Conservation (phyloP, 1,140 invertebrate genomes). For the Thaumatotibia leucotreta region DNA sequence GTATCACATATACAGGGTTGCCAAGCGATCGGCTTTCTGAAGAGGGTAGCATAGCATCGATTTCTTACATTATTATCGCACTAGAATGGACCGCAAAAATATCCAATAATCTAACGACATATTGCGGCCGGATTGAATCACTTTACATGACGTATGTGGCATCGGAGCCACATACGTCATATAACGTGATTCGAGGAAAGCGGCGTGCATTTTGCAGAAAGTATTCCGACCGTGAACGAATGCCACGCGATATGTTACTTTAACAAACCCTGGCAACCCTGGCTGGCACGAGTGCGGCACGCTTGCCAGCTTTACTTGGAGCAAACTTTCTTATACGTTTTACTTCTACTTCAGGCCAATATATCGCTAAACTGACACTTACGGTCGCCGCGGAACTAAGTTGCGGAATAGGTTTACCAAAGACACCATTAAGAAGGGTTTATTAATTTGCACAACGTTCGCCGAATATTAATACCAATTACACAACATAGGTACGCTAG, state of each 20-base stretch:
- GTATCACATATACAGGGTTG: conserved; percentile 16
- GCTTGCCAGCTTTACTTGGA: conserved; percentile 42
- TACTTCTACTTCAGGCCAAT: conserved; percentile 35
- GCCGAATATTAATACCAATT: no score
- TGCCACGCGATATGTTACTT: neutral
- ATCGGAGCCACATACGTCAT: neutral
- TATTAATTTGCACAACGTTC: no score
- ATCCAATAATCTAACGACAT: neutral
- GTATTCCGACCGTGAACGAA: neutral
- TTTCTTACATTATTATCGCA: neutral
- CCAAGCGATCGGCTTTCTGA: neutral
- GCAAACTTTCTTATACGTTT: conserved; percentile 53
- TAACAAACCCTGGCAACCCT: conserved; percentile 4
- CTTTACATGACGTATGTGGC: no score
- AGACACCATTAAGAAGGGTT: neutral
- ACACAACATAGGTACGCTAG: no score
- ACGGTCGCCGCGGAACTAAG: neutral
- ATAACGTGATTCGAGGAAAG: neutral
- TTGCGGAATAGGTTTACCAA: no score
- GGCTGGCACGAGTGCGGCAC: neutral
- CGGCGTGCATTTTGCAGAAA: neutral
- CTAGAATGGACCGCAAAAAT: neutral
- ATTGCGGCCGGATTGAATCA: conserved; percentile 3
- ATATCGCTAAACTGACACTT: conserved; percentile 25
- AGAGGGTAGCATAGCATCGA: neutral